Evolutionary conservation across 2,797 vertebrate species (phyloP).

Genomic region (Pelochelys cantorii): DNA sequence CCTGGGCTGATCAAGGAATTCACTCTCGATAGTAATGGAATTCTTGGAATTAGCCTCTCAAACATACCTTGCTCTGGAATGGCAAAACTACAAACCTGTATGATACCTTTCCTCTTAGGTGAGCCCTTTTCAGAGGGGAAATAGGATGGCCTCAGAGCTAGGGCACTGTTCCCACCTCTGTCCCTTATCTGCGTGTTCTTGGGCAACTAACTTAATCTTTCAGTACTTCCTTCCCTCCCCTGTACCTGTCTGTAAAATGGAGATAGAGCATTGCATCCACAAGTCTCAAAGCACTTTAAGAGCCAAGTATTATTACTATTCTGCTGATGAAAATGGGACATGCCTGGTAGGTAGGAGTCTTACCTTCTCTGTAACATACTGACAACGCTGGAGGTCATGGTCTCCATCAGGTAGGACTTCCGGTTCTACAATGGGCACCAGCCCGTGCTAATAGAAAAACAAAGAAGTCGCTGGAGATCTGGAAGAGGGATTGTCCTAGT

Average conservation of each 20-base stretch:
- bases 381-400: constrained; percentile 92
- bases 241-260: neutral
- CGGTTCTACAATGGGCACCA: constrained; percentile 97
- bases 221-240: neutral
- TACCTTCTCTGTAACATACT: constrained; percentile 95
- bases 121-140: neutral
- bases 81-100: neutral
- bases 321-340: neutral
- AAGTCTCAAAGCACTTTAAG: too few species aligned
- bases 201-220: neutral
- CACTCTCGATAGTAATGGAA: neutral
- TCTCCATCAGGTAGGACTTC: constrained; percentile 95
- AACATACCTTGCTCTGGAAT: neutral
- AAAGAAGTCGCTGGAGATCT: neutral
- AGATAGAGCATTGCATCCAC: too few species aligned
- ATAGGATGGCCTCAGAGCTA: neutral
- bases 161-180: neutral
- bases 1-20: neutral
- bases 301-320: neutral
- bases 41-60: neutral
- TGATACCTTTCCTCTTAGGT: neutral
- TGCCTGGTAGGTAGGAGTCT: neutral
- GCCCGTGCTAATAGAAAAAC: constrained; percentile 84
- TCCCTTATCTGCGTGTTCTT: neutral
- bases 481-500: neutral